phyloP scores from a whole-genome alignment of 1,140 invertebrate species.

The Lanistes nyassanus region DNA sequence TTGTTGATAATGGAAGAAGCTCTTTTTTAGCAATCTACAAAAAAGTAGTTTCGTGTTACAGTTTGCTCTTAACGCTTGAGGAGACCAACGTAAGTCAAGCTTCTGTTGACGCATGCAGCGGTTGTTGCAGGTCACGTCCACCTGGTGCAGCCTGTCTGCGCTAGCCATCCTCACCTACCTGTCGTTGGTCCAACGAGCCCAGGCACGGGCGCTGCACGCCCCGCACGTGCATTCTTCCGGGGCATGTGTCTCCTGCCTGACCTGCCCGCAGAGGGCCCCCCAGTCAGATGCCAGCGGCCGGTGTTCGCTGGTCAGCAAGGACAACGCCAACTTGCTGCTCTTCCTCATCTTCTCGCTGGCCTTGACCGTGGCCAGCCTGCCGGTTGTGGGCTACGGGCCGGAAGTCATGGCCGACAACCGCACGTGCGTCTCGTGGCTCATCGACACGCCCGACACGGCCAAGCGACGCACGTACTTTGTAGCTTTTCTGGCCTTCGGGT shows the following conservation, averaged over 20 bases:
- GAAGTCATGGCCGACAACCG: slow-evolving; percentile 27
- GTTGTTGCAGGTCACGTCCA: slow-evolving; percentile 47
- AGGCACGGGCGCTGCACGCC: slow-evolving; percentile 6
- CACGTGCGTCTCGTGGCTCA: slow-evolving; percentile 46
- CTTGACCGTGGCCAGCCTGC: slow-evolving; percentile 40
- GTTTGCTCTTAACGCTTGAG: no score
- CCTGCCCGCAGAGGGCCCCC: not conserved
- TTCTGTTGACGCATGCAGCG: no score
- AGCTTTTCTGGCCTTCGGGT: slow-evolving; percentile 40
- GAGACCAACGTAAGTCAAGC: no score
- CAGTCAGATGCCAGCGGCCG: not conserved
- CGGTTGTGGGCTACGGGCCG: slow-evolving; percentile 50
- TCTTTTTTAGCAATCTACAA: no score
- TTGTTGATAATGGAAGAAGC: no score
- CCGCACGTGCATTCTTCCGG: not conserved
- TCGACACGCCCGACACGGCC: slow-evolving; percentile 26
- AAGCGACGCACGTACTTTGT: slow-evolving; percentile 41
- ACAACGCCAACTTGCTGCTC: slow-evolving; percentile 29
- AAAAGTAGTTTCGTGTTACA: no score
- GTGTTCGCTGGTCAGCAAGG: not conserved
- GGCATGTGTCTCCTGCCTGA: not conserved
- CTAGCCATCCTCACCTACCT: slow-evolving; percentile 48
- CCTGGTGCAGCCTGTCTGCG: slow-evolving; percentile 46
- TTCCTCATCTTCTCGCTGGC: slow-evolving; percentile 39
- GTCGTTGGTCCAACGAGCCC: slow-evolving; percentile 37